Conservation (phyloP, 2,113 vertebrate genomes). For the Paramormyrops kingsleyae region DNA sequence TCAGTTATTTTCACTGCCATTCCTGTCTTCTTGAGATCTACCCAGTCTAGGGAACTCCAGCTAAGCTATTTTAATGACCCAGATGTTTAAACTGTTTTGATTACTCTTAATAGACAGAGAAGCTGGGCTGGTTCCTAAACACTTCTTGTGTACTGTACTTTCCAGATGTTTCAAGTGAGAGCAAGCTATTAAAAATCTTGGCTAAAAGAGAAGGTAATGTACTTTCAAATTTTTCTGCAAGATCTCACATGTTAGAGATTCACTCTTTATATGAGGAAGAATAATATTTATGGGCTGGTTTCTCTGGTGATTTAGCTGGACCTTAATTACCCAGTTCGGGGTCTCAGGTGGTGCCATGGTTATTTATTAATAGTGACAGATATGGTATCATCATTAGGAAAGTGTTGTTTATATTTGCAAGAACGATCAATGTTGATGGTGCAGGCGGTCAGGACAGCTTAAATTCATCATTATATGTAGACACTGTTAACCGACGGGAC, state of each 20-base stretch:
- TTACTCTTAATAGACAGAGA: not conserved
- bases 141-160: constrained; percentile 24
- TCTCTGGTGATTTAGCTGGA: not conserved
- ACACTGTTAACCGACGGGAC: not conserved
- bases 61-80: not conserved
- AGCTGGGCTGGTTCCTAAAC: not conserved
- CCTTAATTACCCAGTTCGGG: not conserved
- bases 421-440: not conserved
- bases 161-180: constrained; percentile 66
- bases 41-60: not conserved
- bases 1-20: not conserved
- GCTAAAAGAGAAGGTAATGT: constrained; percentile 68
- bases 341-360: constrained; percentile 2
- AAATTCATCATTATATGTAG: constrained; percentile 13
- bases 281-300: not conserved
- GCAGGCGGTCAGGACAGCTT: not conserved
- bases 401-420: constrained; percentile 15
- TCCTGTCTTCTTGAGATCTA: not conserved
- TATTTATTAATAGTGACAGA: constrained; percentile 10
- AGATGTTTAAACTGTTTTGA: not conserved
- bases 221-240: not conserved
- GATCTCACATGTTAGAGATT: not conserved
- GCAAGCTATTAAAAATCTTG: constrained; percentile 70
- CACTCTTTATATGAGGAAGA: not conserved
- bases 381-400: constrained; percentile 17